phyloP scores from a whole-genome alignment of 2,797 vertebrate genomes.

The Adelosebastes latens region DNA sequence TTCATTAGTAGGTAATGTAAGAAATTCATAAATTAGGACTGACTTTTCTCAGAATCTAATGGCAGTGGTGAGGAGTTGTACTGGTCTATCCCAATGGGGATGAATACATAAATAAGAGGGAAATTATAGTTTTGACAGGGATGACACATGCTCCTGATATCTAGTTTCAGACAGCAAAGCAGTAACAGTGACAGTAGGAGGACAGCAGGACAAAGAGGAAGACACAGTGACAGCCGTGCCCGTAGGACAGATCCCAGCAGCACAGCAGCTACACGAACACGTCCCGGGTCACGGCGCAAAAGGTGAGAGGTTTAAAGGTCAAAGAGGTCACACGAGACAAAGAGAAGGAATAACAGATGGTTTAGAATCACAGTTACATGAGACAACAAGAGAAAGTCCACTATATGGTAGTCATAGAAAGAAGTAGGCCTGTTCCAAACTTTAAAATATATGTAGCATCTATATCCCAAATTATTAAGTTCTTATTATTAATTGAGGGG shows the following conservation, averaged over 20 bases:
- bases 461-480: neutral
- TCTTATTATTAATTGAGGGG: neutral
- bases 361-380: constrained; percentile 38
- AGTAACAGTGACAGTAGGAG: constrained; percentile 71
- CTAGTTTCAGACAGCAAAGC: constrained; percentile 59
- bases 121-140: neutral
- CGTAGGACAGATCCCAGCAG: constrained; percentile 70
- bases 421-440: neutral
- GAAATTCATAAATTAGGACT: neutral
- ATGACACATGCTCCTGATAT: neutral
- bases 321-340: constrained; percentile 32
- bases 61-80: neutral
- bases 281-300: constrained; percentile 17
- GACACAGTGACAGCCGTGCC: constrained; percentile 64
- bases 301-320: constrained; percentile 43
- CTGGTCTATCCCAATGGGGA: neutral
- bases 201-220: constrained; percentile 71
- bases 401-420: neutral
- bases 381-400: constrained; percentile 15
- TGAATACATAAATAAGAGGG: neutral
- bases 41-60: neutral
- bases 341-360: constrained; percentile 36
- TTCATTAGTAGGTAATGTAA: neutral
- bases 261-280: constrained; percentile 64
- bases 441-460: neutral